Conservation (phyloP, 2,797 vertebrate genomes). For the Pterois miles region DNA sequence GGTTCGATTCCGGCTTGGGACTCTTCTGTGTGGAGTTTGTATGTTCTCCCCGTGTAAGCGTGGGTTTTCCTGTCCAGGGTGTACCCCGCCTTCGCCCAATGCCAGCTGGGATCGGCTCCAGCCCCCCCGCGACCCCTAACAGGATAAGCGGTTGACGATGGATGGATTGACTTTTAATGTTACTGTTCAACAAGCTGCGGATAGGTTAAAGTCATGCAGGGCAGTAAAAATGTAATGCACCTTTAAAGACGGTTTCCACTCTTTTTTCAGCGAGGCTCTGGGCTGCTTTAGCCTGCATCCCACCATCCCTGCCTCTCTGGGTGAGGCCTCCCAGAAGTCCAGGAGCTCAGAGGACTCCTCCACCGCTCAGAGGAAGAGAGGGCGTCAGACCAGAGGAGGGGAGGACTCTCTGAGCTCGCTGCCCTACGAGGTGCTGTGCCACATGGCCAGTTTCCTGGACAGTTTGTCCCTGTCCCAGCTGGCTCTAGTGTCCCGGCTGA, state of each 20-base stretch:
- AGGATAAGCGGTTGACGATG: no score
- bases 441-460: conserved; percentile 93
- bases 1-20: no score
- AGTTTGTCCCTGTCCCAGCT: conserved; percentile 94
- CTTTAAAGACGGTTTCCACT: not conserved
- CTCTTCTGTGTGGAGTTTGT: no score
- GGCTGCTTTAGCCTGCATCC: conserved; percentile 70
- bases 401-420: conserved; percentile 85
- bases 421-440: conserved; percentile 90
- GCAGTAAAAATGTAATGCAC: not conserved
- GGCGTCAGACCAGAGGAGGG: conserved; percentile 32
- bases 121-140: no score
- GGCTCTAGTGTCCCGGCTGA: conserved; percentile 90
- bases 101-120: no score
- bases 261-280: conserved; percentile 60
- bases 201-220: not conserved
- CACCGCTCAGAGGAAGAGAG: conserved; percentile 3
- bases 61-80: no score
- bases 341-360: conserved; percentile 9
- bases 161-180: not conserved
- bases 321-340: not conserved
- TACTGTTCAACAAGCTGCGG: not conserved
- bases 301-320: not conserved
- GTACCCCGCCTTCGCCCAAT: no score
- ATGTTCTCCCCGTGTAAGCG: no score